Conservation (phyloP, 2,888 invertebrate species). For the Thalpophila matura region DNA sequence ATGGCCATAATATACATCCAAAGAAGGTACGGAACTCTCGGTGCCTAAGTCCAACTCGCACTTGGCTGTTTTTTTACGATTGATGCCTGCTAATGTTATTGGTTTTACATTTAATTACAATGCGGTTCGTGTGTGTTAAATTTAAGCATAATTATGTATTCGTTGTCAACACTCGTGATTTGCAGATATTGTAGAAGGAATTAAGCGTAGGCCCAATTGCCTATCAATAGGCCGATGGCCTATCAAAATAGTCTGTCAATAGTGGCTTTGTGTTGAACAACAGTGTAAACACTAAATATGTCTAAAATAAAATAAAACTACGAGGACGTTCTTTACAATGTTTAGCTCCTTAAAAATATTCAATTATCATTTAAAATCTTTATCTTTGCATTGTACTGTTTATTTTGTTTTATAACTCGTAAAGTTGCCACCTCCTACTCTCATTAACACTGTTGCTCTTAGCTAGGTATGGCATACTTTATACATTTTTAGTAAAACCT, state of each 20-base stretch:
- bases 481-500: too few species aligned
- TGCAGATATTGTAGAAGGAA: neutral
- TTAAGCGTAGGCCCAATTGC: neutral
- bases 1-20: too few species aligned
- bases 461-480: slow-evolving; percentile 7
- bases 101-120: neutral
- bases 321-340: neutral
- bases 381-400: neutral
- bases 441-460: slow-evolving; percentile 8
- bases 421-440: slow-evolving; percentile 31
- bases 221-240: neutral
- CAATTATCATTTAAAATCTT: neutral
- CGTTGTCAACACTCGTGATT: neutral
- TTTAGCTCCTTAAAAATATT: neutral
- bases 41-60: too few species aligned
- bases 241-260: neutral
- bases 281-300: neutral
- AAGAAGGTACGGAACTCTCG: too few species aligned
- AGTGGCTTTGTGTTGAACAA: neutral
- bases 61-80: too few species aligned
- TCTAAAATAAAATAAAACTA: neutral
- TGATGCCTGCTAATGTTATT: neutral
- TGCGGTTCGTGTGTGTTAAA: slow-evolving; percentile 10
- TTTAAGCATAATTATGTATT: slow-evolving; percentile 14
- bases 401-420: slow-evolving; percentile 14